Conservation (phyloP, 2,797 vertebrate species). For the Helicolenus hilgendorfi region DNA sequence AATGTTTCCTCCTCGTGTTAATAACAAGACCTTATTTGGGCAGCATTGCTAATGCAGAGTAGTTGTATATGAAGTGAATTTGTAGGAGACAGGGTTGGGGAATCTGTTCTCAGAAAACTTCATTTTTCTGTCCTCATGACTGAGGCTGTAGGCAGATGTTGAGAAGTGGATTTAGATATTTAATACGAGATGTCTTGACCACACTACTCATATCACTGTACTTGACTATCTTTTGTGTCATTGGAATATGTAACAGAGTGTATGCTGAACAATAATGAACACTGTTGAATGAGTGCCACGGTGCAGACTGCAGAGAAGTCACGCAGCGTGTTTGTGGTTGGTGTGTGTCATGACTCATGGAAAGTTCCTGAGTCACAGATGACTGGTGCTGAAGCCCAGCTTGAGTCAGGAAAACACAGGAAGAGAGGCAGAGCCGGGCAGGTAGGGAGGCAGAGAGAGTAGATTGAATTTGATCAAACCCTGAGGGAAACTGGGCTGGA, state of each 20-base stretch:
- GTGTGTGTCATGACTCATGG: conserved; percentile 46
- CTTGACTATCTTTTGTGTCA: not conserved
- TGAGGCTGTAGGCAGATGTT: not conserved
- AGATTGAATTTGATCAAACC: not conserved
- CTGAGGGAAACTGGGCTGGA: not conserved
- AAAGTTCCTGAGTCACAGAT: conserved; percentile 51
- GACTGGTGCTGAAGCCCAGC: conserved; percentile 18
- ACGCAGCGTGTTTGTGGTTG: conserved; percentile 1
- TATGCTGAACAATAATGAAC: not conserved
- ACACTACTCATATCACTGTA: not conserved
- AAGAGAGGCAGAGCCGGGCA: not conserved
- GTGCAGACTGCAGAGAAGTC: not conserved
- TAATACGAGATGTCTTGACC: not conserved
- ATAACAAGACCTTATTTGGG: not conserved
- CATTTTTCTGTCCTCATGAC: not conserved
- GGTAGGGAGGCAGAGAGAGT: not conserved
- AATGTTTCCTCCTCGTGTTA: not conserved
- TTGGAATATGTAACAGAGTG: not conserved
- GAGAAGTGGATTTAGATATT: not conserved
- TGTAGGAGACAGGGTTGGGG: not conserved
- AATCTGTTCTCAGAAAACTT: not conserved
- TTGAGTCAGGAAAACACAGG: conserved; percentile 21
- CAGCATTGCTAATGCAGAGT: not conserved
- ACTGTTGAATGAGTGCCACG: not conserved
- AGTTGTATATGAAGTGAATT: not conserved